These are phyloP conservation scores for Marronus borbonicus DNA, from an alignment of 2,888 invertebrate genomes.

Conservation along the genomic window DNA sequence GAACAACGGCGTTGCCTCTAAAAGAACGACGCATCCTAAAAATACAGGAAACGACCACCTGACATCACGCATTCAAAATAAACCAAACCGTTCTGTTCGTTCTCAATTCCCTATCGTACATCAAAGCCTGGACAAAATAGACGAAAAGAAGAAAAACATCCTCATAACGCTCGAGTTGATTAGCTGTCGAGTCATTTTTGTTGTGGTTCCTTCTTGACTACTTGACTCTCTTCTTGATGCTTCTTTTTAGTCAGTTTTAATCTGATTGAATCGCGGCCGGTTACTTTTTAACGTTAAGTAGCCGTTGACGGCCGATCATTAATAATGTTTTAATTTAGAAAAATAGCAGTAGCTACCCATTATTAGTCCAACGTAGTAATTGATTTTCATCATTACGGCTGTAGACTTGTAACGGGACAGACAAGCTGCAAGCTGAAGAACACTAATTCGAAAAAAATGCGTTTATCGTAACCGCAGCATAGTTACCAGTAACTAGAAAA, in stretches of 20 bases:
- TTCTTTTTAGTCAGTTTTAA: constrained; percentile 55
- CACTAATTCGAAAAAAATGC: constrained; percentile 35
- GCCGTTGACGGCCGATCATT: constrained; percentile 63
- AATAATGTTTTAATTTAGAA: constrained; percentile 61
- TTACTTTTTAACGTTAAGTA: constrained; percentile 60
- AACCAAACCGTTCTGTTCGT: constrained; percentile 22
- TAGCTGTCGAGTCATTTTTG: constrained; percentile 46
- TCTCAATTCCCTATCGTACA: constrained; percentile 36
- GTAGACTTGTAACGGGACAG: constrained; percentile 21
- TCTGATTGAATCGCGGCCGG: constrained; percentile 59
- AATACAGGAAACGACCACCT: constrained; percentile 31
- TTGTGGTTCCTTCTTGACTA: constrained; percentile 6
- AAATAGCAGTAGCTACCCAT: constrained; percentile 59
- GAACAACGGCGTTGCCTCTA: constrained; percentile 21
- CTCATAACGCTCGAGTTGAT: constrained; percentile 44
- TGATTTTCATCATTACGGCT: constrained; percentile 54
- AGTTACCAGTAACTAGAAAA: neutral
- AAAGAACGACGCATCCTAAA: neutral
- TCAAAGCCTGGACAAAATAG: constrained; percentile 38
- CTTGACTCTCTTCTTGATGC: neutral
- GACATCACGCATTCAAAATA: constrained; percentile 31
- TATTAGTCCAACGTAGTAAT: constrained; percentile 53
- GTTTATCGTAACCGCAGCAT: constrained; percentile 34
- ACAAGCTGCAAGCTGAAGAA: neutral
- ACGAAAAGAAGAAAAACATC: constrained; percentile 29